Evolutionary conservation across 2,113 vertebrate species (phyloP), one percentile per base, ranked within the genome.

Genomic region (Anoura caudifer): DNA sequence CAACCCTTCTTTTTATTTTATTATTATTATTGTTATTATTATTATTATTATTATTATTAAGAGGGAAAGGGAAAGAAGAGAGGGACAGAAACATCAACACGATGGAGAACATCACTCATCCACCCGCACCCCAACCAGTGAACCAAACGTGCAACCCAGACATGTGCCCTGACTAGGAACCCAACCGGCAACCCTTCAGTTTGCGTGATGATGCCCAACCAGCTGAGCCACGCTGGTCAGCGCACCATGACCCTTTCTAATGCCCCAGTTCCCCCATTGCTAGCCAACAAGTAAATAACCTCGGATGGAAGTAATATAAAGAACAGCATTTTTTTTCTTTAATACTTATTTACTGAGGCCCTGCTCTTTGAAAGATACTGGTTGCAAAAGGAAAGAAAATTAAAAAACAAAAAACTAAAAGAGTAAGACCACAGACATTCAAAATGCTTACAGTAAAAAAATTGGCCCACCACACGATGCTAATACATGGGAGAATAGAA

Each of bases 381-480:
- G 11, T 13, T 96, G 19, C 9, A 94, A 91, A 85, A 89, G 41
- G 24, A 80, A 47, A 52, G 24, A 28, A 26, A 56, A 17, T 19
- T 86, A 14, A 9, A 50, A 28, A 61, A 70, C 38, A 31, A 5
- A 28, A 28, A 9, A 84, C 9, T 43, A 59, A 16, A 73, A 41
- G 15, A 36, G 6, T 45, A 88, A 26, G n/a, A 75, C 54, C 36
- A 94, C 0, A 83, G 38, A 72, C 33, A 41, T 87, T 83, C 15
- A 73, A 81, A 94, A 89, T 82, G 79, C 16, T 93, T 52, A 92
- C 3, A 77, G 77, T 36, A 86, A 50, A 93, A 91, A 82, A 91
- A 93, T 7, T 9, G 52, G 72, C 38, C 16, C 16, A 14, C 33
- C 69, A 59, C n/a, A 52, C 6, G 50, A 52, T 43, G 52, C 50